Base-by-base conservation (phyloP, 2,888 invertebrate species). In the Ligdia adustata region DNA sequence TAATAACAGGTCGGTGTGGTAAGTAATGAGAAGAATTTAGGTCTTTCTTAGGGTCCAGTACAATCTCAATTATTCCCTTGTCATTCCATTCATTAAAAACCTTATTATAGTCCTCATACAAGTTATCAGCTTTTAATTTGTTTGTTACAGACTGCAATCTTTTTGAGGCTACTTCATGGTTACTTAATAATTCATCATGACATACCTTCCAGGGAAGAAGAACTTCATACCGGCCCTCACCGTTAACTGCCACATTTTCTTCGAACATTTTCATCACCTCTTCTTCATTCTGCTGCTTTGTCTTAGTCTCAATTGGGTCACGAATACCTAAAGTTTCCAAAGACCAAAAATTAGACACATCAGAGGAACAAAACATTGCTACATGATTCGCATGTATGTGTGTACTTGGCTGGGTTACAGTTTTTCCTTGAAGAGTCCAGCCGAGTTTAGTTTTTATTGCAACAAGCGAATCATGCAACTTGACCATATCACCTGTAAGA, bases 171-270 rank as follows among this genome's bases (percentile, higher is more conserved):
- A 4, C 5, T 4, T 16, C 3, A 16, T 16, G 5, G 5, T 16
- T 16, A 16, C 3, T 3, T 5, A 16, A 16, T 16, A 16, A 16
- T 4, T 16, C 16, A 4, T 16, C 16, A 16, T 5, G 3, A 16
- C 31, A 29, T 9, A 22, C 22, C 31, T 40, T 40, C 11, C 9
- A 40, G 3, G 31, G 39, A 5, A 40, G 39, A 2, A 3, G 2
- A n/a, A 31, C 31, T 40, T 40, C 39, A 40, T 40, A 40, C n/a
- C 39, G 9, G 18, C 31, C 31, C 3, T 40, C 12, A 1, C 1
- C 13, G 2, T 20, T 29, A 1, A 22, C 12, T 4, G n/a, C 9
- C 3, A 40, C 9, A 5, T 9, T 40, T 9, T 40, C 29, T 12
- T 40, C 20, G 9, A 40, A 40, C 4, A 9, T 5, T 4, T 0